Conservation (phyloP, 2,797 vertebrate genomes). For the Eulemur mongoz region DNA sequence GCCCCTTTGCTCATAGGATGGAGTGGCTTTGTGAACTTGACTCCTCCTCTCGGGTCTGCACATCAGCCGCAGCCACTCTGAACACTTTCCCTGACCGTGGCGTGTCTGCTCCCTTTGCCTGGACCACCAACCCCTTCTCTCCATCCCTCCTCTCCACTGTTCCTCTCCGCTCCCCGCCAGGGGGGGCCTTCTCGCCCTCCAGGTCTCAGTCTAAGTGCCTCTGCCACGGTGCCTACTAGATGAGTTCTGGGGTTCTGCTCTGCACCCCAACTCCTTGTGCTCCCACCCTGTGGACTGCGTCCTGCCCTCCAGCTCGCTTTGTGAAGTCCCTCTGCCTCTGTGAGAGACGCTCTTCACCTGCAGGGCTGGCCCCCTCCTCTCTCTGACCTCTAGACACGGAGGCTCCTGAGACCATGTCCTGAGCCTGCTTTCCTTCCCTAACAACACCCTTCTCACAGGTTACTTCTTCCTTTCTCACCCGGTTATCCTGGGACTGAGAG, state of each 20-base stretch:
- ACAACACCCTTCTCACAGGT: background rate
- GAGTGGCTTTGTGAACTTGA: too few relatives aligned
- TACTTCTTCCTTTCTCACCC: too few relatives aligned
- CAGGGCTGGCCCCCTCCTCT: background rate
- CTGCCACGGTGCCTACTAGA: accelerated
- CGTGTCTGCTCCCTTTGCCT: accelerated
- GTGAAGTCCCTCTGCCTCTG: background rate
- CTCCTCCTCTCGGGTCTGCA: accelerated
- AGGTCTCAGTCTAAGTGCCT: background rate
- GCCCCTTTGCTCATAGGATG: background rate
- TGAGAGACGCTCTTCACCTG: accelerated
- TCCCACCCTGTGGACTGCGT: accelerated
- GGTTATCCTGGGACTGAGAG: accelerated
- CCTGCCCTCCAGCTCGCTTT: accelerated
- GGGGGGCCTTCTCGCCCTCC: accelerated
- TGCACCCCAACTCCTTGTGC: background rate
- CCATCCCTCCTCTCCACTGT: accelerated
- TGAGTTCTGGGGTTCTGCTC: background rate
- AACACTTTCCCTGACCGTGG: background rate
- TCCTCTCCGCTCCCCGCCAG: too few relatives aligned
- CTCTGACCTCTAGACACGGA: background rate
- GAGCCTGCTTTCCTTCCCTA: background rate
- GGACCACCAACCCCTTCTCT: accelerated
- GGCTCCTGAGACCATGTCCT: background rate
- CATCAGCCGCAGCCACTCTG: accelerated